Evolutionary conservation across 1,140 invertebrate species (phyloP), one percentile per base, ranked within the genome.

Genomic region (Heliconius melpomene): DNA sequence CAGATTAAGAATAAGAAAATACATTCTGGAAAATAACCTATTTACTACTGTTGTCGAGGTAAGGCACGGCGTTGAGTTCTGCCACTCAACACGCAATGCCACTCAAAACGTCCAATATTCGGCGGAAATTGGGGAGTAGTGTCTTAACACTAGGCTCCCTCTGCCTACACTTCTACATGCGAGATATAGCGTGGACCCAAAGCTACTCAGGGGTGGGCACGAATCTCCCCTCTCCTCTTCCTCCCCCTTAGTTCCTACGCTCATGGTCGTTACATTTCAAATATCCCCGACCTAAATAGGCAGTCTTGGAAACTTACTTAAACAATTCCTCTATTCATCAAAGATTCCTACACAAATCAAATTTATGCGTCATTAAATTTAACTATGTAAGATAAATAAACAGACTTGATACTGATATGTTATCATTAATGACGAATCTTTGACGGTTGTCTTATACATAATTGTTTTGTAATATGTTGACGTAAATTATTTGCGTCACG

Each of bases 221-320:
- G 3, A 16, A 36, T 36, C 32, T 36, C 32, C 6, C 6, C 32
- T 7, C 32, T 0, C 32, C 6, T 36, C 5, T 32, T 7, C 32
- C 3, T 46, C 1, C 40, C 40, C 13, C 40, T 16, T 1, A 16
- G 40, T 46, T 16, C 3, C 40, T 16, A 46, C 40, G 13, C 3
- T 13, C 13, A 46, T 16, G 40, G 16, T 46, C 40, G 3, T 16
- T 16, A n/a, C 54, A n/a, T n/a, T 57, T 26, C 7, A 7, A 23
- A 60, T 60, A 60, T 60, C 57, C n/a, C 9, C 3, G 57, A 29
- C 60, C 23, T 66, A 66, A 66, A 16, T 66, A 66, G 2, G 6
- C 9, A 29, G 18, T 72, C n/a, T 71, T 71, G 74, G 78, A 79
- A 79, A 79, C 52, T 79, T 75, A 52, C 57, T 52, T 20, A 75